Conservation (phyloP, 2,113 vertebrate genomes). For the Sylvilagus bachmani region DNA sequence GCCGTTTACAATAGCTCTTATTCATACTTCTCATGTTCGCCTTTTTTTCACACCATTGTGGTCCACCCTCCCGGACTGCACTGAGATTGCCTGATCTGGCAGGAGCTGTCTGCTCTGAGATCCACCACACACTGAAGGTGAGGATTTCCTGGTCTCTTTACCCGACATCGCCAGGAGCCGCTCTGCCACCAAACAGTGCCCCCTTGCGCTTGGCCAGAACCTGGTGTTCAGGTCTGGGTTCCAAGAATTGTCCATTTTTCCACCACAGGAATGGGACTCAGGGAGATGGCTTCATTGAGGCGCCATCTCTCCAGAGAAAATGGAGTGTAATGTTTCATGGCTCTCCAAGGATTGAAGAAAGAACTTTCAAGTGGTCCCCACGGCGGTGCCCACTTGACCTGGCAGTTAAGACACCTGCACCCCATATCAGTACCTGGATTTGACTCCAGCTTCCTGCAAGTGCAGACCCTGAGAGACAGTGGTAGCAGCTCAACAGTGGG, state of each 20-base stretch:
- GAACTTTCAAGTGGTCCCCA: not conserved
- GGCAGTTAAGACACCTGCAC: too few species aligned
- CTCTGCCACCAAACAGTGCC: not conserved
- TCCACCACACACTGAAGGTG: not conserved
- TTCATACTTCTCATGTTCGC: slow-evolving; percentile 64
- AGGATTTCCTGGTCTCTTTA: not conserved
- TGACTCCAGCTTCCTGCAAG: too few species aligned
- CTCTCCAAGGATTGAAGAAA: not conserved
- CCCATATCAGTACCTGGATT: too few species aligned
- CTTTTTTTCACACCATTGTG: slow-evolving; percentile 57
- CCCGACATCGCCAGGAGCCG: not conserved
- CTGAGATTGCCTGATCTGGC: not conserved
- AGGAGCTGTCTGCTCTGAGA: not conserved
- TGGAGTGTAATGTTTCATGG: not conserved
- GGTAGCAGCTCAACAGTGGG: too few species aligned
- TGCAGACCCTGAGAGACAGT: too few species aligned
- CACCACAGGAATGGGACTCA: not conserved
- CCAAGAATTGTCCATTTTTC: not conserved
- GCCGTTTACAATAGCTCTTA: slow-evolving; percentile 67
- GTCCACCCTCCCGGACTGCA: not conserved
- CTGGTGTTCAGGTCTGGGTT: not conserved
- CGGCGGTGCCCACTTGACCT: too few species aligned
- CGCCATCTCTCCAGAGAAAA: not conserved
- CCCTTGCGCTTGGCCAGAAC: too few species aligned
- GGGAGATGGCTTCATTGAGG: not conserved